Evolutionary conservation across 2,888 invertebrate genomes (phyloP), one percentile per base, ranked within the genome.

Genomic region (Chouioia cunea): DNA sequence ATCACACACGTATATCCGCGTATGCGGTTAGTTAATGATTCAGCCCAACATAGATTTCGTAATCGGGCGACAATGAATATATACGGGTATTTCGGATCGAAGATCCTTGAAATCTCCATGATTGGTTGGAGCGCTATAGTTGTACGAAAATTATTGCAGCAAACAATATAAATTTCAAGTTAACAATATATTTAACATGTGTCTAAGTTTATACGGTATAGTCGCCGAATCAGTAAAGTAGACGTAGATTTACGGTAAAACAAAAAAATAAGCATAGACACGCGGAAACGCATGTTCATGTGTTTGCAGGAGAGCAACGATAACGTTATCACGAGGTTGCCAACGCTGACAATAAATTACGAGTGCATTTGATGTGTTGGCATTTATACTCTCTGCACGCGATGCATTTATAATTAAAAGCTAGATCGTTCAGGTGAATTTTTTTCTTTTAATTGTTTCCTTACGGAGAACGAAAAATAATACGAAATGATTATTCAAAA

Each of bases 61-160:
- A 70, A 70, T 54, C 60, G 54, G 50, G 23, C 47, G 54, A 65
- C 65, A 70, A 70, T 65, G 60, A 70, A 27, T 56, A 65, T 43
- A 54, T 36, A 64, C 52, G 12, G 36, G 3, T 64, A 22, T 69
- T 27, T 20, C 15, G 16, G 22, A 59, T 64, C 47, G 59, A 70
- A 54, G 14, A 58, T 70, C 70, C 70, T 64, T 70, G 70, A 70
- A 46, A 62, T 18, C 53, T 47, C 46, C 53, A 16, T 10, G 10
- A 6, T 10, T 12, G 6, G 36, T 36, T 10, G 1, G 36, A 22
- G 15, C 14, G 3, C 16, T 20, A 53, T 20, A 16, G 16, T 15
- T 22, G 15, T 22, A 14, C 53, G 6, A 36, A 36, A 10, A 3
- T 36, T 12, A 12, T 36, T 36, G 36, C 27, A 36, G 36, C 6